Percentiles rank a stretch among this genome's conserved stretches.
phyloP scores from a whole-genome alignment of 2,888 invertebrate genomes.

The Drosophila monieri region DNA sequence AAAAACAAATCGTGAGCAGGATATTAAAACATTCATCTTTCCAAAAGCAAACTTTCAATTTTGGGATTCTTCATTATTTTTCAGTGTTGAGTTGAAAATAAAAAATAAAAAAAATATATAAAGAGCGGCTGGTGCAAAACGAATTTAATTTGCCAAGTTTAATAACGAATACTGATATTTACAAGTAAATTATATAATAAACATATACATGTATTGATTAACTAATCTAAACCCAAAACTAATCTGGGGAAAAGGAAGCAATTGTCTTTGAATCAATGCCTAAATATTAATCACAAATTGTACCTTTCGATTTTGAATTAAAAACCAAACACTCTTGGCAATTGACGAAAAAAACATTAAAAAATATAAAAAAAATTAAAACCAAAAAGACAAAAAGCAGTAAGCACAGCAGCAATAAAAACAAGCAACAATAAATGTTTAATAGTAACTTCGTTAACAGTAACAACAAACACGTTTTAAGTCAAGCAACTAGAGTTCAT shows the following conservation, averaged over 20 bases:
- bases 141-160: conserved; percentile 41
- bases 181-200: conserved; percentile 22
- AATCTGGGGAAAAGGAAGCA: neutral
- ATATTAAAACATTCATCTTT: conserved; percentile 15
- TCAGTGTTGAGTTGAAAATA: neutral
- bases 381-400: neutral
- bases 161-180: conserved; percentile 35
- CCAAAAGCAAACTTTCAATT: neutral
- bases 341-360: conserved; percentile 4
- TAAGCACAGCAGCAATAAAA: conserved; percentile 33
- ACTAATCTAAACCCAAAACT: conserved; percentile 13
- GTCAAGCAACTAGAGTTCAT: conserved; percentile 48
- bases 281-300: conserved; percentile 43
- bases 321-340: conserved; percentile 35
- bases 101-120: neutral
- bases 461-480: conserved; percentile 33
- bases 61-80: neutral
- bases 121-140: conserved; percentile 30
- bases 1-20: conserved; percentile 4
- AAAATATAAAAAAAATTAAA: neutral
- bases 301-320: conserved; percentile 53
- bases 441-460: conserved; percentile 43
- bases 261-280: conserved; percentile 14
- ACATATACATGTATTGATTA: conserved; percentile 5
- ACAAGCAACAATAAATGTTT: conserved; percentile 23